Evolutionary conservation across 2,888 invertebrate species (phyloP).

Genomic region (Nebria brevicollis): DNA sequence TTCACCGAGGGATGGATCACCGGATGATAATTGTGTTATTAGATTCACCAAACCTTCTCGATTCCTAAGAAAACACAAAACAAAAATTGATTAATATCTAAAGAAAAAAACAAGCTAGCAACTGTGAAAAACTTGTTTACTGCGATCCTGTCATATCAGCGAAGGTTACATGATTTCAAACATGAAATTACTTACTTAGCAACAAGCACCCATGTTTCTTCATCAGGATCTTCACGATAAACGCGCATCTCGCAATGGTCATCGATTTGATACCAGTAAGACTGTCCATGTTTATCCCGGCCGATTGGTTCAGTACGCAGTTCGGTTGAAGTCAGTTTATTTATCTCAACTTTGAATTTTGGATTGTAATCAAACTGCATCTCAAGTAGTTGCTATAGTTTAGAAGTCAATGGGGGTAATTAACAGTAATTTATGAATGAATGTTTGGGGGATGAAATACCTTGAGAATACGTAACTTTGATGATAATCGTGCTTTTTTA

Average conservation of each 20-base stretch:
- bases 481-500: slow-evolving; percentile 86
- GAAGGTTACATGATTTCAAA: neutral
- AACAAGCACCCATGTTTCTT: slow-evolving; percentile 94
- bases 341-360: slow-evolving; percentile 91
- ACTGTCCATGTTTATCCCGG: slow-evolving; percentile 87
- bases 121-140: too few relatives aligned
- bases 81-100: neutral
- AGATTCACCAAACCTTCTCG: slow-evolving; percentile 82
- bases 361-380: slow-evolving; percentile 94
- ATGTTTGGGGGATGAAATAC: slow-evolving; percentile 64
- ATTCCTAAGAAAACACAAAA: slow-evolving; percentile 56
- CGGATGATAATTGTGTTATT: slow-evolving; percentile 77
- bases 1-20: slow-evolving; percentile 73
- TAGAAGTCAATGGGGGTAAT: slow-evolving; percentile 49
- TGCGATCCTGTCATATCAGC: too few relatives aligned
- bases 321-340: slow-evolving; percentile 80
- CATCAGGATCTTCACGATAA: slow-evolving; percentile 95
- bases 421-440: slow-evolving; percentile 5
- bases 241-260: slow-evolving; percentile 88
- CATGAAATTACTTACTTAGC: slow-evolving; percentile 72
- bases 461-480: slow-evolving; percentile 90
- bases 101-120: too few relatives aligned
- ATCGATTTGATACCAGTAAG: slow-evolving; percentile 95
- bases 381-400: slow-evolving; percentile 83
- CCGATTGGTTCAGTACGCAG: slow-evolving; percentile 91